Evolutionary conservation across 2,888 invertebrate species (phyloP).

Genomic region (Ennomos erosarius): DNA sequence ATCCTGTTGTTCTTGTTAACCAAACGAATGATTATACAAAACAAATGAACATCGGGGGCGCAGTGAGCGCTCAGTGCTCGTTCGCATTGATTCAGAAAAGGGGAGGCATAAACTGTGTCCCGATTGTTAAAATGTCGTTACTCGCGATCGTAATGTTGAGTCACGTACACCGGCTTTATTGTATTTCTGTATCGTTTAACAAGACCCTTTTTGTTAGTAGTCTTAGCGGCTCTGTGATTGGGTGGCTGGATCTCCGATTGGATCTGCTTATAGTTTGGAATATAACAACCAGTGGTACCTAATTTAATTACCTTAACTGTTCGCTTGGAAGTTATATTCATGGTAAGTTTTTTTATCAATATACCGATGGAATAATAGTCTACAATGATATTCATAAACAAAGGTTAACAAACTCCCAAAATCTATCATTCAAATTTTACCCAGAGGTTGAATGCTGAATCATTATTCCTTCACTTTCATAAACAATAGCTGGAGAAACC

Average conservation of each 20-base stretch:
- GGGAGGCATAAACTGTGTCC: conserved; percentile 40
- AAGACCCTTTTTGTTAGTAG: conserved; percentile 35
- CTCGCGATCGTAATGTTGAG: conserved; percentile 42
- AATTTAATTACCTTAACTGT: conserved; percentile 6
- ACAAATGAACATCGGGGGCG: conserved; percentile 2
- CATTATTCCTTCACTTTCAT: no score
- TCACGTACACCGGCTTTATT: conserved; percentile 40
- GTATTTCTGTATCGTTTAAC: conserved; percentile 45
- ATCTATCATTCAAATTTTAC: no score
- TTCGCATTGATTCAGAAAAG: conserved; percentile 38
- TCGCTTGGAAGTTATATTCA: not conserved
- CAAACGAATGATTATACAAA: not conserved
- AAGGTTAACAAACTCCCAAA: no score
- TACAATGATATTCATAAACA: no score
- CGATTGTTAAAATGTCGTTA: conserved; percentile 45
- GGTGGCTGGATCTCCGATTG: conserved; percentile 18
- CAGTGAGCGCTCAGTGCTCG: conserved; percentile 4
- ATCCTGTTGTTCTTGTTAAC: no score
- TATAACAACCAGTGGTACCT: conserved; percentile 8
- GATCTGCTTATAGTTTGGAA: conserved; percentile 20
- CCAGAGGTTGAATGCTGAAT: no score
- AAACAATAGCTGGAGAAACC: no score
- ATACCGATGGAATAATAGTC: no score
- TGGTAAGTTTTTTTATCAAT: no score
- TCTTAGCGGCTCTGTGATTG: conserved; percentile 34